phyloP scores from a whole-genome alignment of 2,888 invertebrate species.

The Dryadula phaetusa region DNA sequence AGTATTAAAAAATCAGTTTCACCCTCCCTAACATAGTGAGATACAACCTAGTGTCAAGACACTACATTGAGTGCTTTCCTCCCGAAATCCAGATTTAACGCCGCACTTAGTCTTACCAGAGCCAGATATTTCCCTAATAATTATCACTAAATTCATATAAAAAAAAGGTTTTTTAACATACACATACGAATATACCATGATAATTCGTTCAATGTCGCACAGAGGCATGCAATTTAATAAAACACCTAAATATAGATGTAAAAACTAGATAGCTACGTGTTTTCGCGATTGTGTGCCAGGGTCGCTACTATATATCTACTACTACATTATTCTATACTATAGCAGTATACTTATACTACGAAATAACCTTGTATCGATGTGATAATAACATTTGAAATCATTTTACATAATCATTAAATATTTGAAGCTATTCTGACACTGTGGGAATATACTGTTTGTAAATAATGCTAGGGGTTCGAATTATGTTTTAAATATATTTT shows the following conservation, averaged over 20 bases:
- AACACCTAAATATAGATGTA: slow-evolving; percentile 51
- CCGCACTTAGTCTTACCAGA: too few species aligned
- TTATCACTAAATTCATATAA: too few species aligned
- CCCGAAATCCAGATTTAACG: too few species aligned
- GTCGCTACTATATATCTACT: slow-evolving; percentile 44
- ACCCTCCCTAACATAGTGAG: too few species aligned
- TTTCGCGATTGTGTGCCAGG: slow-evolving; percentile 52
- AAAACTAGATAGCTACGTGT: slow-evolving; percentile 50
- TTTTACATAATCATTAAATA: neutral
- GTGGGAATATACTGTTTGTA: neutral
- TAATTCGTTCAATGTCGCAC: slow-evolving; percentile 45
- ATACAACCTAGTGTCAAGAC: too few species aligned
- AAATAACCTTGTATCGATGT: slow-evolving; percentile 38
- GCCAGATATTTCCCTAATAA: too few species aligned
- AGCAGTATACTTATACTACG: neutral
- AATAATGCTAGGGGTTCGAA: too few species aligned
- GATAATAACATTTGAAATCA: slow-evolving; percentile 37
- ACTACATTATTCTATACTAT: slow-evolving; percentile 39
- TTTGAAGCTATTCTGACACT: neutral
- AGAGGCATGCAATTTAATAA: slow-evolving; percentile 47
- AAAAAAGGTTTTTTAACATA: neutral
- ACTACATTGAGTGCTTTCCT: too few species aligned
- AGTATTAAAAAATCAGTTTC: too few species aligned
- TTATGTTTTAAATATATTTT: too few species aligned
- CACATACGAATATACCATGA: slow-evolving; percentile 32